Base-by-base conservation (phyloP, 2,797 vertebrate genomes). In the Kryptolebias ocellatus region DNA sequence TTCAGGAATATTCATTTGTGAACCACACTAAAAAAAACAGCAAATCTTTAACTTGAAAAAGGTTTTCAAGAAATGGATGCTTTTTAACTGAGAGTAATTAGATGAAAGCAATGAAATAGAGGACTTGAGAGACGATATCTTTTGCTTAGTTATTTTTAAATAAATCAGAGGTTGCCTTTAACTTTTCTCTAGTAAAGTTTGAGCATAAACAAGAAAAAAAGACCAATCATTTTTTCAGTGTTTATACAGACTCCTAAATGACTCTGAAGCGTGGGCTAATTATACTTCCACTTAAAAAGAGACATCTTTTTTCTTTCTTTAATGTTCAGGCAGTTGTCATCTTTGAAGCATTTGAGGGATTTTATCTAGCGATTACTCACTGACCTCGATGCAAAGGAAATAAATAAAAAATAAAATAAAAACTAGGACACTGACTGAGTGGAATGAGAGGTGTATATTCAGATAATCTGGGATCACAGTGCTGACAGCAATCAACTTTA, bases 391-490 rank as follows among this genome's bases (percentile, higher is more conserved):
- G 2, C 17, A 1, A 12, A 31, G 20, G 20, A 24, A 24, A 24
- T 24, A 24, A 24, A 24, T 24, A 24, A 24, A 24, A 24, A 24
- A 2, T 24, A 24, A 24, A 24, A 24, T 24, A 58, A 27, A 82
- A 83, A 83, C 70, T 70, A 54, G 73, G 74, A 68, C 83, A 81
- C 68, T 27, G 53, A 56, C 57, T 24, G 66, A 69, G 74, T 59
- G 66, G 45, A 76, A 69, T 74, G 72, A 63, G 74, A 79, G 70
- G 72, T 78, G 73, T 60, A 60, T 64, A 39, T 52, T 46, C 53
- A 74, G 70, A 87, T 87, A 82, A 89, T 85, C 81, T 70, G 71
- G 77, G 81, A 81, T 86, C 78, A 89, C 64, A 47, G 68, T 27
- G 62, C 56, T 71, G 78, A 79, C n/a, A 49, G 64, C 70, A 68